Percentiles rank a stretch among this genome's conserved stretches.
phyloP scores from a whole-genome alignment of 1,140 invertebrate genomes.

The Drosophila mojavensis region DNA sequence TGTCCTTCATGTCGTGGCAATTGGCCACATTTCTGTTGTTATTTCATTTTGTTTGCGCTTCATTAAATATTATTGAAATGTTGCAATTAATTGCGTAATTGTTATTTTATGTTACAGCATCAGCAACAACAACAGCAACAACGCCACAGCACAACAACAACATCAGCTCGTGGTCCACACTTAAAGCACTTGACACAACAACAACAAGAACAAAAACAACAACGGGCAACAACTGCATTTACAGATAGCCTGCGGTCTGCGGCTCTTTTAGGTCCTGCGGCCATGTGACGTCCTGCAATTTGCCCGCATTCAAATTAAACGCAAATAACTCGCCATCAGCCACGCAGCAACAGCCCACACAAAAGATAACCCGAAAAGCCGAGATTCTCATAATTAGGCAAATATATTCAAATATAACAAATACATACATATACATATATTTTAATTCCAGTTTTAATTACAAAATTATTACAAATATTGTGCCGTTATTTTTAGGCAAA shows the following conservation, averaged over 20 bases:
- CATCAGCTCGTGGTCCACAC: conserved; percentile 34
- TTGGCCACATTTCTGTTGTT: conserved; percentile 39
- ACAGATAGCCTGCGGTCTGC: conserved; percentile 2
- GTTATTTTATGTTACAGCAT: conserved; percentile 72
- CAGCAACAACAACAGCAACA: conserved; percentile 13
- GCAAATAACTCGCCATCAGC: conserved; percentile 65
- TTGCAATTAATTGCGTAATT: conserved; percentile 81
- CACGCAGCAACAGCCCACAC: too few relatives aligned
- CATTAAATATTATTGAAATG: conserved; percentile 82
- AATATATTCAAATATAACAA: too few relatives aligned
- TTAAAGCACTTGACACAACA: conserved; percentile 66
- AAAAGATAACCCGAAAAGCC: background rate
- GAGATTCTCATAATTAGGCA: conserved; percentile 60
- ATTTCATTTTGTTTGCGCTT: conserved; percentile 79
- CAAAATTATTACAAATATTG: too few relatives aligned
- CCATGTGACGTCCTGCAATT: conserved; percentile 64
- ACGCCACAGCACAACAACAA: conserved; percentile 4
- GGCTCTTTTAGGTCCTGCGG: conserved; percentile 26
- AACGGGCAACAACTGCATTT: conserved; percentile 15
- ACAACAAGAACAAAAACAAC: background rate
- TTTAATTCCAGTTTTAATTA: too few relatives aligned
- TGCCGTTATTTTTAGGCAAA: too few relatives aligned
- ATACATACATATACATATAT: too few relatives aligned
- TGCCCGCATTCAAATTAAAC: conserved; percentile 74
- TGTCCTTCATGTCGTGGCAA: conserved; percentile 29